Conservation (phyloP, 2,888 invertebrate genomes). For the Acrobasis consociella region DNA sequence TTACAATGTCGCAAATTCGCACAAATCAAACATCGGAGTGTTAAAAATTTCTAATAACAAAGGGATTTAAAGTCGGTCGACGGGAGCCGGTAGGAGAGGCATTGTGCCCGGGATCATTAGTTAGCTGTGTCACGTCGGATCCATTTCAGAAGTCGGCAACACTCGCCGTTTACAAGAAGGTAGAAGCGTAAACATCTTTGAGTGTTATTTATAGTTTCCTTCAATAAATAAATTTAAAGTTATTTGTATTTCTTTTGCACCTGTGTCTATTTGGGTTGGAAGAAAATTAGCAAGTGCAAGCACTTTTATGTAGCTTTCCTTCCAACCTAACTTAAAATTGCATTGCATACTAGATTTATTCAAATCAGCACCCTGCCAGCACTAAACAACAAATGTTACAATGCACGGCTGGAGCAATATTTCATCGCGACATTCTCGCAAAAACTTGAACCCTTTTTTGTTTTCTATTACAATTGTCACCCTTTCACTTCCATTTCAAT, state of each 20-base stretch:
- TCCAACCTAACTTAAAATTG: background rate
- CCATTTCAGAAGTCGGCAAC: conserved; percentile 51
- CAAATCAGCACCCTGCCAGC: conserved; percentile 21
- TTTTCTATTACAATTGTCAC: conserved; percentile 82
- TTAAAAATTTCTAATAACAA: conserved; percentile 74
- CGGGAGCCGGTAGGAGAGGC: conserved; percentile 57
- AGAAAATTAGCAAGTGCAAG: background rate
- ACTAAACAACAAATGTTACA: conserved; percentile 77
- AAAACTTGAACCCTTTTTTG: conserved; percentile 76
- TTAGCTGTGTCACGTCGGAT: conserved; percentile 68
- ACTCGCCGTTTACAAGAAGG: conserved; percentile 69
- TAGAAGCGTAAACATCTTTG: conserved; percentile 70
- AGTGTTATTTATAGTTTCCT: conserved; percentile 60
- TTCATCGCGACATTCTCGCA: conserved; percentile 70
- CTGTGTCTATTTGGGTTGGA: conserved; percentile 38
- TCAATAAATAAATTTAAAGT: conserved; percentile 29
- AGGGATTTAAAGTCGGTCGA: conserved; percentile 62
- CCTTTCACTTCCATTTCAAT: conserved; percentile 81
- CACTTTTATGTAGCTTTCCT: no score
- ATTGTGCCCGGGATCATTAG: conserved; percentile 75
- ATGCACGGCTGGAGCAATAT: conserved; percentile 79
- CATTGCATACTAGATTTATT: conserved; percentile 4
- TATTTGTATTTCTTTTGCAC: conserved; percentile 49
- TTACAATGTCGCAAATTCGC: conserved; percentile 71
- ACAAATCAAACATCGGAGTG: conserved; percentile 82